Evolutionary conservation across 2,113 vertebrate species (phyloP).

Genomic region (Toxostoma redivivum): DNA sequence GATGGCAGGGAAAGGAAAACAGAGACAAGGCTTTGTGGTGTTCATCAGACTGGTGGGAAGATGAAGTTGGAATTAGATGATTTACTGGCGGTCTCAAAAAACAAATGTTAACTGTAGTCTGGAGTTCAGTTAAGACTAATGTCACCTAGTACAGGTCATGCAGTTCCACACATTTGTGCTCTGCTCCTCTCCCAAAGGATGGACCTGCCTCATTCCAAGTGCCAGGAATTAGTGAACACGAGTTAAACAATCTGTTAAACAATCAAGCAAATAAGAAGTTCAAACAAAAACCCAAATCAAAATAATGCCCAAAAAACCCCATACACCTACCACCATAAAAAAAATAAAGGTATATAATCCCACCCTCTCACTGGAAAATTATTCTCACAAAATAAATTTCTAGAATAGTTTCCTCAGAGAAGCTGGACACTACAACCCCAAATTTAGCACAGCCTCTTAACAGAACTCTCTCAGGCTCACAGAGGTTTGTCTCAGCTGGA

Average conservation of each 20-base stretch:
- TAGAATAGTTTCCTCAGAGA: not conserved
- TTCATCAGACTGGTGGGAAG: not conserved
- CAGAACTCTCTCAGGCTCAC: not conserved
- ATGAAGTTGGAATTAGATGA: not conserved
- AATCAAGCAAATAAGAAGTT: not conserved
- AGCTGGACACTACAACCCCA: not conserved
- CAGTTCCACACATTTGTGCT: not conserved
- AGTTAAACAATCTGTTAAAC: not conserved
- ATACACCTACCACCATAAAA: not conserved
- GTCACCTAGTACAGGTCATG: not conserved
- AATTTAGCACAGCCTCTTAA: not conserved
- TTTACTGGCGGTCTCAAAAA: not conserved
- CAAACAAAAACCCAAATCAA: not conserved
- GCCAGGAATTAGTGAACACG: not conserved
- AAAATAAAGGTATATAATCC: not conserved
- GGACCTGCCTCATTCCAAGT: not conserved
- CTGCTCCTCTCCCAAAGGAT: not conserved
- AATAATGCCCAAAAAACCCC: accelerated
- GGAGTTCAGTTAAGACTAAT: not conserved
- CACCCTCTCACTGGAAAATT: not conserved
- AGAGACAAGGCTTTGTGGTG: not conserved
- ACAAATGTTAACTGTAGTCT: not conserved
- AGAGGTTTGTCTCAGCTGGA: not conserved
- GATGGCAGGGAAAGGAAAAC: not conserved
- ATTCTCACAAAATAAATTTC: not conserved